Evolutionary conservation across 2,797 vertebrate genomes (phyloP).

Genomic region (Helicolenus hilgendorfi): DNA sequence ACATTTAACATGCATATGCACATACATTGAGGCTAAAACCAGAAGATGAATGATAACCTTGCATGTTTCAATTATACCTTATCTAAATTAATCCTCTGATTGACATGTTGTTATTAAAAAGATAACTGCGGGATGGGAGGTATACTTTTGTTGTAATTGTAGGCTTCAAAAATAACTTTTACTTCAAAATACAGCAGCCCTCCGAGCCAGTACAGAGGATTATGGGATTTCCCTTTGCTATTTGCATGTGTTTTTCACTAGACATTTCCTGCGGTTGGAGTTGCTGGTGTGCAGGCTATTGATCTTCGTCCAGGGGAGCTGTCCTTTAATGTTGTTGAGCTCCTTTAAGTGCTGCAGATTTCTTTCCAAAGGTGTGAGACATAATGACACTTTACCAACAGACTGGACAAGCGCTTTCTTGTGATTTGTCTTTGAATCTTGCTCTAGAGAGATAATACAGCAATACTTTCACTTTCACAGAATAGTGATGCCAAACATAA

Average conservation of each 20-base stretch:
- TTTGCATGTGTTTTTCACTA: slow-evolving; percentile 21
- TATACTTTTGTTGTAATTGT: not conserved
- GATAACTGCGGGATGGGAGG: not conserved
- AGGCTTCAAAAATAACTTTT: not conserved
- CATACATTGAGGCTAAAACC: not conserved
- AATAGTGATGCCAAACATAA: not conserved
- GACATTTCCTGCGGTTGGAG: not conserved
- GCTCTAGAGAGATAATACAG: not conserved
- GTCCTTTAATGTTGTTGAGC: not conserved
- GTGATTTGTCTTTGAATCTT: not conserved
- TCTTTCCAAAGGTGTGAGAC: not conserved
- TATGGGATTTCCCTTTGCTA: slow-evolving; percentile 7
- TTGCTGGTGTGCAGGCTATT: not conserved
- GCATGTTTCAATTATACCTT: not conserved
- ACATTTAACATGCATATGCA: not conserved
- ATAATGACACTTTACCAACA: not conserved
- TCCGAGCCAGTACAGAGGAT: slow-evolving; percentile 12
- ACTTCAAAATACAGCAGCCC: not conserved
- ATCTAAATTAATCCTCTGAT: not conserved
- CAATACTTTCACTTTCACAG: not conserved
- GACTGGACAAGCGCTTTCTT: not conserved
- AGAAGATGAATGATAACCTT: not conserved
- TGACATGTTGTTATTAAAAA: not conserved
- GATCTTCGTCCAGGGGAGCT: slow-evolving; percentile 3
- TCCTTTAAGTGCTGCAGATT: not conserved